These are phyloP conservation scores for Pteria penguin DNA, from an alignment of 2,888 invertebrate genomes.

Conservation along the genomic window DNA sequence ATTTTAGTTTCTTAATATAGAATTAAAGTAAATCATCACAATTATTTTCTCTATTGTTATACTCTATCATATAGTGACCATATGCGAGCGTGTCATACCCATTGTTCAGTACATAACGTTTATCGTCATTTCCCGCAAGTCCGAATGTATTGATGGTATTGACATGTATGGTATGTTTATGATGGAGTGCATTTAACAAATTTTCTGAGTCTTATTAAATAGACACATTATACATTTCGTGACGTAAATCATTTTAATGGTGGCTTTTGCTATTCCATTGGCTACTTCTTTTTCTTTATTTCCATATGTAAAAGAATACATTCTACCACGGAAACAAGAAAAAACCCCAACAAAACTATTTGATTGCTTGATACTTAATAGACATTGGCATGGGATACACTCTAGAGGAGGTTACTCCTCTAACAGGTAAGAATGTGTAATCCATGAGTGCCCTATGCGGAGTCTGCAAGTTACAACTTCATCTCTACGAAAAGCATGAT, in stretches of 20 bases:
- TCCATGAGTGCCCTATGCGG: too few species aligned
- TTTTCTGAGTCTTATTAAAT: constrained; percentile 29
- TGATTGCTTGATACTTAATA: too few species aligned
- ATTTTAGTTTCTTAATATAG: too few species aligned
- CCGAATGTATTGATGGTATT: constrained; percentile 42
- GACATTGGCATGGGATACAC: too few species aligned
- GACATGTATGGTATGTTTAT: constrained; percentile 45
- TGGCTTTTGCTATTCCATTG: constrained; percentile 47
- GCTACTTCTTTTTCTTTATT: constrained; percentile 36
- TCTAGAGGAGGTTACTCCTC: too few species aligned
- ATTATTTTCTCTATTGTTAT: not conserved
- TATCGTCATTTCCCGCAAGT: constrained; percentile 47
- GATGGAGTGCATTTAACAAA: constrained; percentile 40
- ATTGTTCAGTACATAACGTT: constrained; percentile 43
- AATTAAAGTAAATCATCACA: not conserved
- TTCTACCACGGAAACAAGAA: not conserved
- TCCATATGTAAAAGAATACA: constrained; percentile 3
- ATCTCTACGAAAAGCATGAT: too few species aligned
- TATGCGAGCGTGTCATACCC: constrained; percentile 41
- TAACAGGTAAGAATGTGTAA: too few species aligned
- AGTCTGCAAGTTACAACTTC: too few species aligned
- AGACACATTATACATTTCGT: constrained; percentile 43
- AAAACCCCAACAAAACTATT: too few species aligned
- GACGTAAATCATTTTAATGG: constrained; percentile 46
- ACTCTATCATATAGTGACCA: constrained; percentile 33